phyloP scores from a whole-genome alignment of 1,140 invertebrate genomes.

The Plectus sambesii region DNA sequence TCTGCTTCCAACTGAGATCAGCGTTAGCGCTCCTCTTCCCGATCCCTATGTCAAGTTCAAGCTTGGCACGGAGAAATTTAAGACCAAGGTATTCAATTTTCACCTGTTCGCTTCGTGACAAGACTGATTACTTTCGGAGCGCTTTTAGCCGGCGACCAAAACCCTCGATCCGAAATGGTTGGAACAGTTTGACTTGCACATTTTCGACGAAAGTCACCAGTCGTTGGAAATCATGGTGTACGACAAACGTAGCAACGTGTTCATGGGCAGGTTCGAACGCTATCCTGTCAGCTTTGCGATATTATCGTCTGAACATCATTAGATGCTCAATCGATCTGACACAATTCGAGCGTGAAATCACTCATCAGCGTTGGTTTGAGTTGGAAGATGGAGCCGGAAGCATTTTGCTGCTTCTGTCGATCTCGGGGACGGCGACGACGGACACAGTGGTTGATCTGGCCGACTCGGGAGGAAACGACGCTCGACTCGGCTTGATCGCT shows the following conservation, averaged over 20 bases:
- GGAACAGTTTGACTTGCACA: slow-evolving; percentile 91
- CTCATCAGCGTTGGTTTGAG: slow-evolving; percentile 72
- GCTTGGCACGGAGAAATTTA: slow-evolving; percentile 92
- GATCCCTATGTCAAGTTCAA: slow-evolving; percentile 96
- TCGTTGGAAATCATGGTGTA: slow-evolving; percentile 76
- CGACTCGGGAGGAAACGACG: slow-evolving; percentile 52
- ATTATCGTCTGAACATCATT: slow-evolving; percentile 23
- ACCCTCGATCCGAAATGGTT: slow-evolving; percentile 76
- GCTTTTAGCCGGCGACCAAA: slow-evolving; percentile 73
- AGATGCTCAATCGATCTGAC: slow-evolving; percentile 76
- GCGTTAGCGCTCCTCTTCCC: slow-evolving; percentile 56
- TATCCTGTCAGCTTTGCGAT: slow-evolving; percentile 6
- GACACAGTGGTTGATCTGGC: slow-evolving; percentile 28
- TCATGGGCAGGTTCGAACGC: slow-evolving; percentile 62
- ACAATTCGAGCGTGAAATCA: slow-evolving; percentile 71
- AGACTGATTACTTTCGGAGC: slow-evolving; percentile 6
- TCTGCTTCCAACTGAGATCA: slow-evolving; percentile 69
- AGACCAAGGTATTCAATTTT: slow-evolving; percentile 90
- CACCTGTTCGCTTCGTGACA: slow-evolving; percentile 23
- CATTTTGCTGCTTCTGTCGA: slow-evolving; percentile 77
- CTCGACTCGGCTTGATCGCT: slow-evolving; percentile 66
- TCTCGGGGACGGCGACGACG: slow-evolving; percentile 70
- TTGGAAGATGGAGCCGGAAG: slow-evolving; percentile 77
- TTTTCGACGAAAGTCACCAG: slow-evolving; percentile 77
- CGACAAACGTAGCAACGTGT: slow-evolving; percentile 74